These are phyloP conservation scores for Phoxinus phoxinus DNA, from an alignment of 2,113 vertebrate species.

Conservation along the genomic window DNA sequence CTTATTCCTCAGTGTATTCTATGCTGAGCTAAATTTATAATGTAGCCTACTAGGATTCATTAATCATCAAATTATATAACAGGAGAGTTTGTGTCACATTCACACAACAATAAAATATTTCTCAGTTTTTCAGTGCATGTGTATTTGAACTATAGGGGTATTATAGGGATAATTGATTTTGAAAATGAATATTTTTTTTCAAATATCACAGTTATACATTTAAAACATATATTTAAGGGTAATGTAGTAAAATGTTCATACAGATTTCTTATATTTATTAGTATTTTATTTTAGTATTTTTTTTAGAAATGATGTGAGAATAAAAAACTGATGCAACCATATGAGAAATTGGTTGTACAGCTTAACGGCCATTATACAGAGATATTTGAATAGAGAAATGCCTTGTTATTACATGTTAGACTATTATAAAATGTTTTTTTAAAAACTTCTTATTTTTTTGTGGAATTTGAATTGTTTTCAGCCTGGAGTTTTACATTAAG, in stretches of 20 bases:
- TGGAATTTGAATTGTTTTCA: not conserved
- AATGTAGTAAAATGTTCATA: too few relatives aligned
- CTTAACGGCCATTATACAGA: not conserved
- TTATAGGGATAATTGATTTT: not conserved
- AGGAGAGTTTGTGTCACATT: not conserved
- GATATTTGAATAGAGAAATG: not conserved
- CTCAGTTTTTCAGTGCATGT: not conserved
- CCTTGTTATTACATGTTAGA: not conserved
- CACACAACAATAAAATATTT: not conserved
- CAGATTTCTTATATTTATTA: not conserved
- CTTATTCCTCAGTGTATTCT: not conserved
- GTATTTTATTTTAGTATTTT: not conserved
- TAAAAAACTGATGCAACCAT: not conserved
- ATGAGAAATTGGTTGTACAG: not conserved
- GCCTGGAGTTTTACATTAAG: not conserved
- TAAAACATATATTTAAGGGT: not conserved
- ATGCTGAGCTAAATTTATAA: not conserved
- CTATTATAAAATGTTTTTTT: not conserved
- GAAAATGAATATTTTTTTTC: not conserved
- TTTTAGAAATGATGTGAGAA: not conserved
- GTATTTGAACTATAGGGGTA: not conserved
- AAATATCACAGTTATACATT: not conserved
- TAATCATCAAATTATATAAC: conserved; percentile 7
- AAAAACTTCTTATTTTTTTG: not conserved
- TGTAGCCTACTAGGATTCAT: not conserved